Conservation (phyloP, 2,888 invertebrate species). For the Anarsia innoxiella region DNA sequence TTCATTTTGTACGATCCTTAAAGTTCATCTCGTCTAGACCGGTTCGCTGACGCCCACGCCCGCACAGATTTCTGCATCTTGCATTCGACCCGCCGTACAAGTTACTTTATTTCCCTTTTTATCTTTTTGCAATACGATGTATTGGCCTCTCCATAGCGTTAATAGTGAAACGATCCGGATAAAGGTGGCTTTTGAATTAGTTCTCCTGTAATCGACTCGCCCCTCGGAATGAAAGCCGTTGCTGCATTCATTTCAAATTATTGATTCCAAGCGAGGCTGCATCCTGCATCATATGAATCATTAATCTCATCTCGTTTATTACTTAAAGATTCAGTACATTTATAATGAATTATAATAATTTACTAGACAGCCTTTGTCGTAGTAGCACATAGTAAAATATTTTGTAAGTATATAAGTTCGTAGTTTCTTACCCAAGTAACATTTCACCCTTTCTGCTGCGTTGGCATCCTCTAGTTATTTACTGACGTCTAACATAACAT, state of each 20-base stretch:
- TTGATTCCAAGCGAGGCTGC: slow-evolving; percentile 12
- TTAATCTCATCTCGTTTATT: too few relatives aligned
- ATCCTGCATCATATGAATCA: too few relatives aligned
- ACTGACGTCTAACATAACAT: slow-evolving; percentile 32
- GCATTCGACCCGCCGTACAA: slow-evolving; percentile 67
- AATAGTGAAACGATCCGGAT: slow-evolving; percentile 49
- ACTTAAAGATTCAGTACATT: too few relatives aligned
- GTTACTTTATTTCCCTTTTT: slow-evolving; percentile 67
- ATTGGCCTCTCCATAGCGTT: slow-evolving; percentile 48
- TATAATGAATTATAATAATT: too few relatives aligned
- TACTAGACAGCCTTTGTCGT: background rate
- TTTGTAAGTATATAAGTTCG: too few relatives aligned
- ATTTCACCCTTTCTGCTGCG: too few relatives aligned
- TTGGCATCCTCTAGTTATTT: slow-evolving; percentile 29
- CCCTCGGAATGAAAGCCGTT: background rate
- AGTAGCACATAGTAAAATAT: background rate
- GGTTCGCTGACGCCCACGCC: slow-evolving; percentile 64
- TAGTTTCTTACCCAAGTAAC: too few relatives aligned
- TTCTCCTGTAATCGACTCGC: background rate
- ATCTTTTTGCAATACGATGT: slow-evolving; percentile 65
- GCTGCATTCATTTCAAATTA: slow-evolving; percentile 16
- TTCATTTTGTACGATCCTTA: slow-evolving; percentile 65
- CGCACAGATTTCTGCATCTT: slow-evolving; percentile 74
- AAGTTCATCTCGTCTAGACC: slow-evolving; percentile 73
- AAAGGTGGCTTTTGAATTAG: slow-evolving; percentile 30